phyloP scores from a whole-genome alignment of 2,888 invertebrate species.

The Polydrusus tereticollis region DNA sequence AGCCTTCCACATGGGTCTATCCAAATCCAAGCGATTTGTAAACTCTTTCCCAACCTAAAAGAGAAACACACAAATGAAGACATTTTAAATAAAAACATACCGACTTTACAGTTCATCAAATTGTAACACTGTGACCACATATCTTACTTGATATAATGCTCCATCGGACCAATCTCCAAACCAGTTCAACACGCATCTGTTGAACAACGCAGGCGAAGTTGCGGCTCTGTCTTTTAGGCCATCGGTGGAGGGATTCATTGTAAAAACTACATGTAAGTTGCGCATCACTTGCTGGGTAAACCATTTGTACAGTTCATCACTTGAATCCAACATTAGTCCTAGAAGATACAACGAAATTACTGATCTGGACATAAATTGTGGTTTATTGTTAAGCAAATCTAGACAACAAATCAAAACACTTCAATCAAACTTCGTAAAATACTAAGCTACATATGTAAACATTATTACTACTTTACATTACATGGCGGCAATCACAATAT shows the following conservation, averaged over 20 bases:
- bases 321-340: slow-evolving; percentile 96
- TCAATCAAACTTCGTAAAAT: too few relatives aligned
- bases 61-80: slow-evolving; percentile 5
- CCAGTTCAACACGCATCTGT: slow-evolving; percentile 99
- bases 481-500: too few relatives aligned
- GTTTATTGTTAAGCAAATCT: neutral
- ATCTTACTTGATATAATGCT: slow-evolving; percentile 85
- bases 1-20: slow-evolving; percentile 85
- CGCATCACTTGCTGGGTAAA: slow-evolving; percentile 99
- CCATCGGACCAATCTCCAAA: slow-evolving; percentile 99
- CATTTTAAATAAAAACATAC: neutral
- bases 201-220: slow-evolving; percentile 98
- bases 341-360: slow-evolving; percentile 12
- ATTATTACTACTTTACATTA: too few relatives aligned
- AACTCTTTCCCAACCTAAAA: slow-evolving; percentile 91
- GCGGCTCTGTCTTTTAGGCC: slow-evolving; percentile 98
- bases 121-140: neutral
- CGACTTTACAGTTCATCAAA: too few relatives aligned
- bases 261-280: slow-evolving; percentile 99
- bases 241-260: slow-evolving; percentile 99
- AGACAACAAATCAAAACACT: too few relatives aligned
- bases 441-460: too few relatives aligned
- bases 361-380: neutral
- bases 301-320: slow-evolving; percentile 99
- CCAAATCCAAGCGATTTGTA: slow-evolving; percentile 94